Conservation (phyloP, 2,113 vertebrate genomes). For the Aepyceros melampus region DNA sequence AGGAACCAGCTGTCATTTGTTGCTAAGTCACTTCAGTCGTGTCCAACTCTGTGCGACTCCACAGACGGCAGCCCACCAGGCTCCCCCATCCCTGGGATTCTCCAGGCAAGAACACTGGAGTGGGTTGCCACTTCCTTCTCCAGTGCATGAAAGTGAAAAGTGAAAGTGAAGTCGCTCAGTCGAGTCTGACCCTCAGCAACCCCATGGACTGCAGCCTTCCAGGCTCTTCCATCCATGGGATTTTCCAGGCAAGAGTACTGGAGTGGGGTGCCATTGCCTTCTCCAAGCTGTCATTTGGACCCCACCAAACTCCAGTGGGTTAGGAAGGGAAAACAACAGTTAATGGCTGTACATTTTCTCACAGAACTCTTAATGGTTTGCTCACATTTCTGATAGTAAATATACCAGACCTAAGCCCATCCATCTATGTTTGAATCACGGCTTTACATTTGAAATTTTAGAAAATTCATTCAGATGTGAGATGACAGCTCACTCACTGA, state of each 20-base stretch:
- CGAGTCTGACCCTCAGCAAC: fast-evolving
- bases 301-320: neutral
- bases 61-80: no score
- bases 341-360: neutral
- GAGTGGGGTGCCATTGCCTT: no score
- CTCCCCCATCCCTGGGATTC: no score
- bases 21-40: no score
- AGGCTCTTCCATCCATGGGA: no score
- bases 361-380: neutral
- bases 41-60: no score
- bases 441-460: neutral
- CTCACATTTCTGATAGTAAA: neutral
- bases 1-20: neutral
- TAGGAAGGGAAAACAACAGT: neutral
- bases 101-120: no score
- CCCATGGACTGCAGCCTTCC: no score
- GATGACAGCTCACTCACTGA: neutral
- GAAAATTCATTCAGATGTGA: neutral
- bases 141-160: no score
- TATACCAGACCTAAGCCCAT: neutral
- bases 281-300: neutral
- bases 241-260: no score
- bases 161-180: no score
- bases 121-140: no score
- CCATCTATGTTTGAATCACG: neutral